phyloP scores from a whole-genome alignment of 2,888 invertebrate species.

The Drosophila nigritarsus region DNA sequence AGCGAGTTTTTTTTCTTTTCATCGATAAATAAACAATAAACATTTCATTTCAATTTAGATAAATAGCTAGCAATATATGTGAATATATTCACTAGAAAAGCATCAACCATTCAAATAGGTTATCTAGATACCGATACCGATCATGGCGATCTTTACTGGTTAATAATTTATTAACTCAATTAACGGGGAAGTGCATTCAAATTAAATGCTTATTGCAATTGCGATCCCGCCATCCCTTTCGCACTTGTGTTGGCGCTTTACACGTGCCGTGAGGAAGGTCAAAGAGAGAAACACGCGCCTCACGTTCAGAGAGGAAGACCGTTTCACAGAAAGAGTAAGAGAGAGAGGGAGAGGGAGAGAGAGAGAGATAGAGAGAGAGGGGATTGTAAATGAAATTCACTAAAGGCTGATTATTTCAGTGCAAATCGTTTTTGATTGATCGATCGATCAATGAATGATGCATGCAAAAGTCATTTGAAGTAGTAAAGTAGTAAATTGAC shows the following conservation, averaged over 20 bases:
- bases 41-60: not conserved
- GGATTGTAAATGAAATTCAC: not conserved
- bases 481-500: not conserved
- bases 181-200: slow-evolving; percentile 71
- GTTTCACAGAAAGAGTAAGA: not conserved
- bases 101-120: not conserved
- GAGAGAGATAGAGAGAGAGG: too few species aligned
- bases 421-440: slow-evolving; percentile 19
- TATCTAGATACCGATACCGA: slow-evolving; percentile 10
- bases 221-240: slow-evolving; percentile 47
- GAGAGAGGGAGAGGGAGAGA: not conserved
- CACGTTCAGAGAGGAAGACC: slow-evolving; percentile 1
- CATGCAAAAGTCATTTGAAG: not conserved
- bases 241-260: slow-evolving; percentile 37
- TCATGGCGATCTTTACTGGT: slow-evolving; percentile 23
- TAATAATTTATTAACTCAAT: slow-evolving; percentile 76
- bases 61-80: not conserved
- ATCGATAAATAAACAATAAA: not conserved
- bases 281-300: slow-evolving; percentile 73
- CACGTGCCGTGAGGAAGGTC: slow-evolving; percentile 64
- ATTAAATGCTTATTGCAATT: slow-evolving; percentile 59
- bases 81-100: not conserved
- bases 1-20: slow-evolving; percentile 22
- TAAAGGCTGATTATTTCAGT: not conserved
- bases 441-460: slow-evolving; percentile 28